Conservation (phyloP, 2,113 vertebrate genomes). For the Vimba vimba region DNA sequence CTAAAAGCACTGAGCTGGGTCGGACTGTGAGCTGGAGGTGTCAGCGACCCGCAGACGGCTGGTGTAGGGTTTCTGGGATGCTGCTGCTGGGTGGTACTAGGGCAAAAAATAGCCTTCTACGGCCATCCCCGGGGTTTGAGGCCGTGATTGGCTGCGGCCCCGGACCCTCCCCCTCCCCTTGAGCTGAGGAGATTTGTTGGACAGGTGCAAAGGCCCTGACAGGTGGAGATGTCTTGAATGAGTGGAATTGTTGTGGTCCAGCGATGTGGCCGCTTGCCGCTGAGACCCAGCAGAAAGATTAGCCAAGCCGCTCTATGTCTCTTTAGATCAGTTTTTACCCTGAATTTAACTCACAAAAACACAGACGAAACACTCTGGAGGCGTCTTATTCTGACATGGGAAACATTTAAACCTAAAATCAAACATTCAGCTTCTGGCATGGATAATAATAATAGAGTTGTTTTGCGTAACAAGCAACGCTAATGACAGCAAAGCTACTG, state of each 20-base stretch:
- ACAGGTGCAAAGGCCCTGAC: slow-evolving; percentile 67
- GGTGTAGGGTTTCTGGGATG: slow-evolving; percentile 9
- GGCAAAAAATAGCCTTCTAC: slow-evolving; percentile 76
- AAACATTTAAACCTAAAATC: neutral
- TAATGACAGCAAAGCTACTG: neutral
- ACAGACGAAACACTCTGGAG: neutral
- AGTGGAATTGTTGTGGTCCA: slow-evolving; percentile 70
- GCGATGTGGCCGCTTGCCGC: slow-evolving; percentile 64
- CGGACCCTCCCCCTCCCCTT: slow-evolving; percentile 48
- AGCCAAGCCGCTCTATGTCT: slow-evolving; percentile 62
- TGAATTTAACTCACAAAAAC: neutral
- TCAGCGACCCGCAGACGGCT: slow-evolving; percentile 27
- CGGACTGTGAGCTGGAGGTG: slow-evolving; percentile 42
- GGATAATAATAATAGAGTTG: neutral
- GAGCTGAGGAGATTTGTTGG: slow-evolving; percentile 46
- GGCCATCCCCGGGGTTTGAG: slow-evolving; percentile 65
- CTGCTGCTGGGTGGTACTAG: slow-evolving; percentile 46
- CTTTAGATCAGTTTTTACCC: slow-evolving; percentile 53
- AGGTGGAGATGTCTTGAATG: slow-evolving; percentile 77
- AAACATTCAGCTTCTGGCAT: neutral
- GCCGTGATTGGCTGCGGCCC: slow-evolving; percentile 67
- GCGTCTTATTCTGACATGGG: neutral
- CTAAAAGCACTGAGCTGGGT: slow-evolving; percentile 41
- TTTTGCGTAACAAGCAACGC: neutral
- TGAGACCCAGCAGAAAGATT: slow-evolving; percentile 63